Conservation (phyloP, 1,140 invertebrate species). For the Rhagoletis zephyria region DNA sequence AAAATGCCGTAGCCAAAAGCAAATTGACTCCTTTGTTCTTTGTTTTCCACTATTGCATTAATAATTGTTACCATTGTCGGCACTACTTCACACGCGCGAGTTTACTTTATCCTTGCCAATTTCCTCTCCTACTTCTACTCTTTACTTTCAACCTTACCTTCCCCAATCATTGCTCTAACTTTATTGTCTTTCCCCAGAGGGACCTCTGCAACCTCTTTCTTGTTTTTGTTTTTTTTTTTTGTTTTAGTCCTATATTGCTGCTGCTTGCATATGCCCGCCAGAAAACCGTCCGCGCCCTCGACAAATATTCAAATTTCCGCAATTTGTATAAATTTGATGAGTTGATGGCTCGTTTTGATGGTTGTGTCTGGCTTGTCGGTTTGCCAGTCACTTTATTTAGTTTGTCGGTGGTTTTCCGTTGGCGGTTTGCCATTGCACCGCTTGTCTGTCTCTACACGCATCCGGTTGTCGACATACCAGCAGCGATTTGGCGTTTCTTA, state of each 20-base stretch:
- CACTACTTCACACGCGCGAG: not conserved
- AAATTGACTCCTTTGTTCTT: not conserved
- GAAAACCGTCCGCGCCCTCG: constrained; percentile 19
- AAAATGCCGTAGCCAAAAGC: no score
- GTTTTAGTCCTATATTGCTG: not conserved
- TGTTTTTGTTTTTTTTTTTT: not conserved
- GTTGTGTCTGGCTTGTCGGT: constrained; percentile 8
- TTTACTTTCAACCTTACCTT: not conserved
- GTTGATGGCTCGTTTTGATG: constrained; percentile 47
- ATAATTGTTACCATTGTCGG: not conserved
- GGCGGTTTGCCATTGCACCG: constrained; percentile 22
- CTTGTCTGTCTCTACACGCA: not conserved
- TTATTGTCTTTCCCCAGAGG: constrained; percentile 20
- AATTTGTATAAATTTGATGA: constrained; percentile 52
- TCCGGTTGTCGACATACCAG: not conserved
- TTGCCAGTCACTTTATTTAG: not conserved
- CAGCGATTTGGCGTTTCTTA: not conserved
- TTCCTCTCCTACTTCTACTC: not conserved
- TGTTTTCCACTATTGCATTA: not conserved
- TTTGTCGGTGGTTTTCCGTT: constrained; percentile 29
- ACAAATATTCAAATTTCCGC: constrained; percentile 33
- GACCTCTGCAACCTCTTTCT: not conserved
- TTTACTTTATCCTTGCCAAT: not conserved
- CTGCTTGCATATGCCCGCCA: not conserved
- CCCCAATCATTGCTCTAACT: not conserved